Conservation (phyloP, 2,888 invertebrate species). For the Hybos culiciformis region DNA sequence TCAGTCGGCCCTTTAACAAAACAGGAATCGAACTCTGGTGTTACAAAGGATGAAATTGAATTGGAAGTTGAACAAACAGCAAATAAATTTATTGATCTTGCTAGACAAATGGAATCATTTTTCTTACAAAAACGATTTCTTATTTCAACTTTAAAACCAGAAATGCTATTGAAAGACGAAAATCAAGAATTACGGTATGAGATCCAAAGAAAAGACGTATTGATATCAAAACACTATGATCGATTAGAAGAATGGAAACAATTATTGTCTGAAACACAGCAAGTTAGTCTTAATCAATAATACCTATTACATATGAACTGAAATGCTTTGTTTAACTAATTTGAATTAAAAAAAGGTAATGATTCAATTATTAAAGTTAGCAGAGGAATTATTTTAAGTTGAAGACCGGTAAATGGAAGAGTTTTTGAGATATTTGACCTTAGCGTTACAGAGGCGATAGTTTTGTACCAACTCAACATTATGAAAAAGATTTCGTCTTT, state of each 20-base stretch:
- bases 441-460: too few relatives aligned
- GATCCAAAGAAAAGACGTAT: slow-evolving; percentile 75
- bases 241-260: slow-evolving; percentile 86
- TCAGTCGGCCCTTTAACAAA: slow-evolving; percentile 72
- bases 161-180: slow-evolving; percentile 83
- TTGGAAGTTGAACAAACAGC: slow-evolving; percentile 78
- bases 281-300: slow-evolving; percentile 15
- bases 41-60: slow-evolving; percentile 74
- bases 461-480: too few relatives aligned
- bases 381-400: too few relatives aligned
- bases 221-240: slow-evolving; percentile 77
- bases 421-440: too few relatives aligned
- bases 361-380: too few relatives aligned
- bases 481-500: too few relatives aligned
- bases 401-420: too few relatives aligned
- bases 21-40: slow-evolving; percentile 65
- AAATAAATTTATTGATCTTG: slow-evolving; percentile 74
- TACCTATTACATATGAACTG: too few relatives aligned
- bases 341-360: too few relatives aligned
- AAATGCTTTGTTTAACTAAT: too few relatives aligned
- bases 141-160: slow-evolving; percentile 79
- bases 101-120: slow-evolving; percentile 87
- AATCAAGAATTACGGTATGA: slow-evolving; percentile 74
- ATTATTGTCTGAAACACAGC: slow-evolving; percentile 54
- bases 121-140: slow-evolving; percentile 86